Evolutionary conservation across 2,888 invertebrate genomes (phyloP).

Genomic region (Aleiodes leptofemur): DNA sequence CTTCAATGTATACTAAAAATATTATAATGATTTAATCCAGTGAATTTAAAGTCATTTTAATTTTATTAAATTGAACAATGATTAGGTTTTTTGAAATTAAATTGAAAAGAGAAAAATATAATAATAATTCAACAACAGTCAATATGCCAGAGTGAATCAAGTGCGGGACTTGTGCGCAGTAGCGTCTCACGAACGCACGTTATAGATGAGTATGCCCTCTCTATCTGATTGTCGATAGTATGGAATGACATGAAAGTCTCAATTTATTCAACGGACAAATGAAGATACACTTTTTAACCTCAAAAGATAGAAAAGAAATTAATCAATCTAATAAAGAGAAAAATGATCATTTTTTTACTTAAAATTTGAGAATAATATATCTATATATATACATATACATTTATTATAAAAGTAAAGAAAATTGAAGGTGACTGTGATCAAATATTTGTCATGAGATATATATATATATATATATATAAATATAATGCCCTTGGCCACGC

Average conservation of each 20-base stretch:
- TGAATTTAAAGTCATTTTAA: neutral
- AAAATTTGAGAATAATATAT: neutral
- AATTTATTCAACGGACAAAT: neutral
- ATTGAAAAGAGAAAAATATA: neutral
- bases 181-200: neutral
- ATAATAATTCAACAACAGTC: constrained; percentile 11
- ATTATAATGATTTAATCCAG: too few species aligned
- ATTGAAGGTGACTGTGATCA: neutral
- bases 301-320: too few species aligned
- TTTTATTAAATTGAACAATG: constrained; percentile 6
- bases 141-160: constrained; percentile 22
- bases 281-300: too few species aligned
- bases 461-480: too few species aligned
- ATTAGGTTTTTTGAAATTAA: neutral
- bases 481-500: constrained; percentile 8
- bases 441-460: constrained; percentile 22
- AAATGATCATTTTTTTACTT: too few species aligned
- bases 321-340: too few species aligned
- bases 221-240: constrained; percentile 30
- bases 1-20: neutral
- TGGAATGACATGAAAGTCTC: neutral
- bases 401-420: too few species aligned
- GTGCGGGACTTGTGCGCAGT: constrained; percentile 26
- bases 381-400: too few species aligned
- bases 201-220: constrained; percentile 14